Base-by-base conservation (phyloP, 2,888 invertebrate species). In the Camptogramma bilineatum region DNA sequence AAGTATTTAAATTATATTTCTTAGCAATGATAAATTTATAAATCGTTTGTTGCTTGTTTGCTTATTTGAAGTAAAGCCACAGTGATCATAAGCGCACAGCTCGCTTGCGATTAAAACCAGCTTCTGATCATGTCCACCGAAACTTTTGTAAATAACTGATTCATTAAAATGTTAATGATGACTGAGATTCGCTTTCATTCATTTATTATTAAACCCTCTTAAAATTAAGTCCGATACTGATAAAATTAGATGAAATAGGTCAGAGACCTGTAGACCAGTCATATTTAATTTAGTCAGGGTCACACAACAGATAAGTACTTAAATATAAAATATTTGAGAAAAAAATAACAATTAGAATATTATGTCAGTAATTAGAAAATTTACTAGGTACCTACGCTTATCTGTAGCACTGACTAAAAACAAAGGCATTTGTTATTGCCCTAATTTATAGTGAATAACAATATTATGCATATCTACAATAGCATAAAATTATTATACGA, bases 81-180 rank as follows among this genome's bases (percentile, higher is more conserved):
- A 53, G 55, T 66, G 64, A 54, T 67, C 64, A 53, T 66, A 59
- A 18, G 77, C 77, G 79, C 81, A 78, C 78, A 73, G 72, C 58
- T 71, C 70, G 80, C 82, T 76, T 77, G 82, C 79, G 76, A 74
- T 58, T 63, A 60, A 70, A 67, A 73, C 74, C 66, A 74, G 82
- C 83, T 84, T 84, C 84, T 86, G 83, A 87, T 74, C 78, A 85
- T 86, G 82, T 91, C 92, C 92, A 91, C 92, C 91, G 91, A 91
- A 84, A 80, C 78, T 87, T 89, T 90, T 91, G 88, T 91, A 91
- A 86, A 89, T 90, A 90, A 90, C 82, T 74, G 84, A 86, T 84
- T 89, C 87, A 91, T 90, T 91, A 90, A 89, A 72, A 87, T 78
- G 78, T 85, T 84, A 86, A 90, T 88, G 86, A 91, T 87, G 90